These are phyloP conservation scores for Scarus forsteni DNA, from an alignment of 2,797 vertebrate species.

Conservation along the genomic window DNA sequence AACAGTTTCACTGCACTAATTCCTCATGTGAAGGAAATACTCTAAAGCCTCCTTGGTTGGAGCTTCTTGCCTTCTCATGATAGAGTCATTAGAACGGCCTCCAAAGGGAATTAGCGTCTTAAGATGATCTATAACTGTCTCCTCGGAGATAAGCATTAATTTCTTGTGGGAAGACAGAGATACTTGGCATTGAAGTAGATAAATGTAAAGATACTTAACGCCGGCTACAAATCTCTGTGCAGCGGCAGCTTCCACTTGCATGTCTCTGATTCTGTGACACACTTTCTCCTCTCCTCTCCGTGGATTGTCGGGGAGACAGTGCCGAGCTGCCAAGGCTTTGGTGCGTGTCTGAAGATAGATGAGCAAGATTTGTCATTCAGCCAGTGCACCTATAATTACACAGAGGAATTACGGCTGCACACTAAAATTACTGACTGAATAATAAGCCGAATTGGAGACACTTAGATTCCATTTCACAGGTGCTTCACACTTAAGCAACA, in stretches of 20 bases:
- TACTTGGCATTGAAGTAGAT: constrained; percentile 7
- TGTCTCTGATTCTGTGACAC: constrained; percentile 17
- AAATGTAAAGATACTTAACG: constrained; percentile 17
- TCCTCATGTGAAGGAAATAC: too few relatives aligned
- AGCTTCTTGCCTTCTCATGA: constrained; percentile 11
- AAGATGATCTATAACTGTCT: not conserved
- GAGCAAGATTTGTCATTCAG: constrained; percentile 66
- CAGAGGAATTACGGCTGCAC: constrained; percentile 59
- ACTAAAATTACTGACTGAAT: constrained; percentile 65
- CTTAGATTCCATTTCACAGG: constrained; percentile 65
- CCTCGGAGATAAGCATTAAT: constrained; percentile 9
- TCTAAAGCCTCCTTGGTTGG: not conserved
- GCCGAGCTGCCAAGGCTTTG: constrained; percentile 33
- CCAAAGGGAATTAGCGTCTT: constrained; percentile 22
- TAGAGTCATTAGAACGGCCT: constrained; percentile 27
- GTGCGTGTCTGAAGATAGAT: constrained; percentile 61
- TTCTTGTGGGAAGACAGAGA: not conserved
- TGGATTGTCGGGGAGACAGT: constrained; percentile 31
- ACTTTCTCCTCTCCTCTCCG: constrained; percentile 26
- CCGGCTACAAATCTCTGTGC: constrained; percentile 11
- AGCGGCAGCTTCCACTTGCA: constrained; percentile 10
- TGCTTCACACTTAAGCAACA: constrained; percentile 66
- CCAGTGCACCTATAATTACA: constrained; percentile 65
- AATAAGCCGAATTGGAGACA: constrained; percentile 58
- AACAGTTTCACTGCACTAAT: too few relatives aligned